Conservation (phyloP, 2,888 invertebrate genomes). For the Drosophila bunnanda region DNA sequence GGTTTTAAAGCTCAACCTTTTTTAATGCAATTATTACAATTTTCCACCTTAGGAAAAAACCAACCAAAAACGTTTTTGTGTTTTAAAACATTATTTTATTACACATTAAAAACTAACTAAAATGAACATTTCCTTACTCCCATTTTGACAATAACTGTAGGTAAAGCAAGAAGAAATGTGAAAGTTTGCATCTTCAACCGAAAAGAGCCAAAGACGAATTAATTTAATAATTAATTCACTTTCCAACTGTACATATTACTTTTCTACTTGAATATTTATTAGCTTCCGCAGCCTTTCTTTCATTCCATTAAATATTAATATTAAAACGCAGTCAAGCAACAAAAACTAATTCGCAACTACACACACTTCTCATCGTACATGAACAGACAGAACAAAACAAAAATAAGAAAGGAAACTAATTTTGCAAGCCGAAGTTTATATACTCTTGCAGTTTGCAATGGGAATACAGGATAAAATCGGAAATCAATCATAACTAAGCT, state of each 20-base stretch:
- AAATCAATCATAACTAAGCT: too few relatives aligned
- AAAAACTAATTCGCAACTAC: conserved; percentile 14
- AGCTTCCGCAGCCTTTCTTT: conserved; percentile 3
- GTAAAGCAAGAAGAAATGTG: conserved; percentile 34
- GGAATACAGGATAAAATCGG: too few relatives aligned
- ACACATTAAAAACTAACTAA: not conserved
- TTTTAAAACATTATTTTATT: not conserved
- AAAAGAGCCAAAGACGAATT: conserved; percentile 16
- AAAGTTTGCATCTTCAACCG: conserved; percentile 29
- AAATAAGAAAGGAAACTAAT: too few relatives aligned
- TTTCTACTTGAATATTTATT: conserved; percentile 3
- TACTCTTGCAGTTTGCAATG: too few relatives aligned
- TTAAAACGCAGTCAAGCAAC: conserved; percentile 1
- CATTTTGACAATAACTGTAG: not conserved
- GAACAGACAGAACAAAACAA: conserved; percentile 1
- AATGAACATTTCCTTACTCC: not conserved
- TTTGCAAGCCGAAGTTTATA: too few relatives aligned
- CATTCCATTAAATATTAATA: conserved; percentile 10
- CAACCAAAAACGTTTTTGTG: too few relatives aligned
- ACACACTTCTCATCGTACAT: conserved; percentile 2
- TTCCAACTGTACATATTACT: conserved; percentile 31
- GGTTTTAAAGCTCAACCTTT: not conserved
- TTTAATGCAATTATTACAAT: too few relatives aligned
- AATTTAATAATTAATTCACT: conserved; percentile 27
- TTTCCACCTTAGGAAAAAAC: too few relatives aligned